These are phyloP conservation scores for Iphiclides podalirius DNA, from an alignment of 2,888 invertebrate genomes.

Conservation along the genomic window DNA sequence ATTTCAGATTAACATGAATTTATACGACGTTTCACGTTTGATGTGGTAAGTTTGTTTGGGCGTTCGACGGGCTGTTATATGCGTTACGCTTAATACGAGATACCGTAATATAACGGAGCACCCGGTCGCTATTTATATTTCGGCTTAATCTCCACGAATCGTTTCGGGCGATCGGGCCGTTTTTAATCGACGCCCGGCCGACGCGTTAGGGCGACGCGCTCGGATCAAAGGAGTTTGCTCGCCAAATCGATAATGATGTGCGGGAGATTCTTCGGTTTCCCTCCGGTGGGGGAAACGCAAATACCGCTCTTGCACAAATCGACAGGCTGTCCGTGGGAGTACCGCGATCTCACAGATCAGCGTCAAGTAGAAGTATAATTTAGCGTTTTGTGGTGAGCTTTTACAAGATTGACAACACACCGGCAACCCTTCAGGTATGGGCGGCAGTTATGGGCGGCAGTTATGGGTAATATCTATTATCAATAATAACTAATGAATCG, in stretches of 20 bases:
- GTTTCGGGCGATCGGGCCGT: slow-evolving; percentile 36
- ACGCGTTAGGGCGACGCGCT: slow-evolving; percentile 31
- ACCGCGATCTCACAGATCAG: too few relatives aligned
- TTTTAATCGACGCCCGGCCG: slow-evolving; percentile 46
- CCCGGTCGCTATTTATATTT: slow-evolving; percentile 47
- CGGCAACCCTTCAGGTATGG: too few relatives aligned
- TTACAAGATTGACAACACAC: too few relatives aligned
- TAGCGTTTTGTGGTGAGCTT: too few relatives aligned
- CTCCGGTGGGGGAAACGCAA: too few relatives aligned
- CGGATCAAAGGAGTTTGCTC: background rate
- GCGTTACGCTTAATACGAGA: slow-evolving; percentile 38
- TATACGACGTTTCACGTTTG: background rate
- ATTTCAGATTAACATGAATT: slow-evolving; percentile 8
- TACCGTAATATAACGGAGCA: slow-evolving; percentile 36
- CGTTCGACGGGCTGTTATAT: slow-evolving; percentile 26
- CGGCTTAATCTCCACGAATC: slow-evolving; percentile 36
- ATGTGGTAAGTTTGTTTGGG: slow-evolving; percentile 1
- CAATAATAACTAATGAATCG: too few relatives aligned
- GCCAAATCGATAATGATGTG: background rate
- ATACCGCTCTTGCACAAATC: too few relatives aligned
- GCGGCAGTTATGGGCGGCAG: too few relatives aligned
- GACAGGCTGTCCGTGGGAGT: too few relatives aligned
- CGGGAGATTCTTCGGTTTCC: too few relatives aligned
- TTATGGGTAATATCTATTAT: too few relatives aligned
- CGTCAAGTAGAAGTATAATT: too few relatives aligned